Base-by-base conservation (phyloP, 1,140 invertebrate species). In the Zophobas morio region DNA sequence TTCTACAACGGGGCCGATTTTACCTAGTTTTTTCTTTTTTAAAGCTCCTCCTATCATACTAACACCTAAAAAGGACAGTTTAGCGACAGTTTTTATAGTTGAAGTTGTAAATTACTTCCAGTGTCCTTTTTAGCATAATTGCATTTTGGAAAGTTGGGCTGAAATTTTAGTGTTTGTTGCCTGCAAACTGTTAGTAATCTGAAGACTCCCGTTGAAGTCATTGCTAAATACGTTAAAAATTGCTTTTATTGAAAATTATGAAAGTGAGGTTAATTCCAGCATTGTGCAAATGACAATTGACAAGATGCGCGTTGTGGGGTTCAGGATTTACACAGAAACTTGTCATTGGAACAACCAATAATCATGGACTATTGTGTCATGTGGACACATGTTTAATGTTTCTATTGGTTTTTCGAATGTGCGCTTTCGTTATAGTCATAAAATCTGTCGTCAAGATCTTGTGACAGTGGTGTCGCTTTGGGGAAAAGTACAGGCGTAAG, bases 21-120 rank as follows among this genome's bases (percentile, higher is more conserved):
- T 92, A 40, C 89, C 90, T 0, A 79, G 70, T 72, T 90, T 89
- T 84, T 93, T 93, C 76, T 89, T 89, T 81, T 88, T 87, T 77
- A 82, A 47, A 8, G 78, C 81, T 39, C 81, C 84, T 5, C 83
- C 82, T 60, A 84, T 74, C 81, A 85, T 84, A 75, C 82, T 83
- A 0, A 83, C 78, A 71, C 80, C 81, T 83, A 70, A 77, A 84
- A 81, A 20, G n/a, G 6, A 75, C n/a, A 1, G 40, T 66, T 40
- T 60, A 54, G 39, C 60, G 32, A 49, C 42, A 40, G 0, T 20
- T 36, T 20, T 6, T 6, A 63, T 2, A 1, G 54, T 75, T 72
- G 36, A 70, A 39, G 20, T 2, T 42, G 74, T 77, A n/a, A n/a
- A n/a, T 76, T 77, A 79, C 81, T 82, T 47, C 63, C 77, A 6